These are phyloP conservation scores for Talpa occidentalis DNA, from an alignment of 2,113 vertebrate species.

Conservation along the genomic window DNA sequence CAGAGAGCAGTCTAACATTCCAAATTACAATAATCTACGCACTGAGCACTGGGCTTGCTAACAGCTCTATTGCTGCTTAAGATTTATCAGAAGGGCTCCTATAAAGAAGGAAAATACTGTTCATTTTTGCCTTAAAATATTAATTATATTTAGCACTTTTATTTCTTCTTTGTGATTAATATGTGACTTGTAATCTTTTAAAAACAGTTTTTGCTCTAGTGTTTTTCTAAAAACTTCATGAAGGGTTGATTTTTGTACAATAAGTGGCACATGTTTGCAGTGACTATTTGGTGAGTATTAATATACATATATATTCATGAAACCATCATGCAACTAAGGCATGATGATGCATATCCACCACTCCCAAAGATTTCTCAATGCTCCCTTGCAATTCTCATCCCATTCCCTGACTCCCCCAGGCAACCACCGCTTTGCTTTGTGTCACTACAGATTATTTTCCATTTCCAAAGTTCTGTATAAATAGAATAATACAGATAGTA, in stretches of 20 bases:
- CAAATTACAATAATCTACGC: not conserved
- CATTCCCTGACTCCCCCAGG: fast-evolving
- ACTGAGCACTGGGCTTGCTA: not conserved
- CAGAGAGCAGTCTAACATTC: not conserved
- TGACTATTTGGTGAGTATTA: not conserved
- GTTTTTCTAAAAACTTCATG: not conserved
- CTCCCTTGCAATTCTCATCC: not conserved
- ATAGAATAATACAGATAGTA: not conserved
- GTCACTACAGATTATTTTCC: not conserved
- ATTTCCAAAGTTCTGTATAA: not conserved
- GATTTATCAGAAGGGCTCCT: not conserved
- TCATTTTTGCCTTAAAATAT: constrained; percentile 4
- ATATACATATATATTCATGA: not conserved
- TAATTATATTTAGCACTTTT: not conserved
- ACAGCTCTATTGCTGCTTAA: not conserved
- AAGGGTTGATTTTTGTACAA: not conserved
- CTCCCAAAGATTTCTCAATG: not conserved
- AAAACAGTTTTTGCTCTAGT: not conserved
- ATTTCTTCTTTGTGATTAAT: constrained; percentile 12
- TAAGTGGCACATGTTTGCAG: not conserved
- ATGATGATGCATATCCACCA: not conserved
- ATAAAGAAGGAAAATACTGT: not conserved
- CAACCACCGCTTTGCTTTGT: not conserved
- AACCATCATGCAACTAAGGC: not conserved
- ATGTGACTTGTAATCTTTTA: not conserved